phyloP scores from a whole-genome alignment of 30 jellyfish, hydroid and myxozoan genomes.

The Hydractinia echinata region DNA sequence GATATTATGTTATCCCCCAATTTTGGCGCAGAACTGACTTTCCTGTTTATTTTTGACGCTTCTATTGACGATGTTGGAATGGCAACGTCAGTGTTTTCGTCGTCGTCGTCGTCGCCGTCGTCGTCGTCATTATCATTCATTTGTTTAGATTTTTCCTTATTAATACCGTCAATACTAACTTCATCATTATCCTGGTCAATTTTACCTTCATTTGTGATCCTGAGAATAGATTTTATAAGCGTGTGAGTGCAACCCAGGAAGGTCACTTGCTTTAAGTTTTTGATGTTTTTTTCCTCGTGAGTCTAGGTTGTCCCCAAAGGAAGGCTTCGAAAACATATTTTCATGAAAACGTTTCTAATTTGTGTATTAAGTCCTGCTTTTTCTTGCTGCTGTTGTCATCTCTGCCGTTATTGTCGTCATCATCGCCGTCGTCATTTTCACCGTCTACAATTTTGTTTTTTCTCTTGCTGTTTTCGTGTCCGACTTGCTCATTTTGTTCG shows the following conservation, averaged over 20 bases:
- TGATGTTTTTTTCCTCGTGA: background rate
- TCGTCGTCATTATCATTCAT: background rate
- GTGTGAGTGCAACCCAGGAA: no score
- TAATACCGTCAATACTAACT: background rate
- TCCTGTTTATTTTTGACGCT: background rate
- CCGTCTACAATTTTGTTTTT: background rate
- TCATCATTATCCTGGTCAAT: slow-evolving; percentile 15
- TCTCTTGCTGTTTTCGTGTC: background rate
- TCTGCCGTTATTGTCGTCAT: background rate
- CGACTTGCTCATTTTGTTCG: background rate
- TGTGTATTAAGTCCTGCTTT: background rate
- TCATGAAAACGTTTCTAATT: background rate
- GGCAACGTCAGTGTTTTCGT: background rate
- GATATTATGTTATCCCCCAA: background rate
- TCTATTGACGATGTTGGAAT: background rate
- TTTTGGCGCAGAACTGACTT: background rate
- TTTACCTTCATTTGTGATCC: slow-evolving; percentile 19
- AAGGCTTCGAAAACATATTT: background rate
- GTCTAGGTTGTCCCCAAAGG: background rate
- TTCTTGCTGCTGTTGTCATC: background rate
- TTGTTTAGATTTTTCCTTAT: background rate
- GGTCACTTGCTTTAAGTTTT: background rate
- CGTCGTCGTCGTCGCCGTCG: no score
- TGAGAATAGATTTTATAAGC: background rate
- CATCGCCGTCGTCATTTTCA: slow-evolving; percentile 12